phyloP scores from a whole-genome alignment of 2,888 invertebrate genomes.

The Lobophora halterata region DNA sequence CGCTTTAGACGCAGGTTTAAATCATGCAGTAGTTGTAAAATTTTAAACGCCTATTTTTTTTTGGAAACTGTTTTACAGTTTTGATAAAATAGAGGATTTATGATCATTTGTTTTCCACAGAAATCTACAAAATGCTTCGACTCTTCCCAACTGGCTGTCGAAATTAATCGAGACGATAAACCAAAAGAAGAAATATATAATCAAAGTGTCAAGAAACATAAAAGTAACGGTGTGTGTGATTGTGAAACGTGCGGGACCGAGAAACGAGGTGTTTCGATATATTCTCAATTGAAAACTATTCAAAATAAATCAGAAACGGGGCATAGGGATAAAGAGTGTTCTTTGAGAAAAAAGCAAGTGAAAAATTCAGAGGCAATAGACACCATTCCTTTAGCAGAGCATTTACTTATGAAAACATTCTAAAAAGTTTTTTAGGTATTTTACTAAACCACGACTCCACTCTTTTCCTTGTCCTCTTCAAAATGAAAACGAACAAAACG shows the following conservation, averaged over 20 bases:
- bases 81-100: too few relatives aligned
- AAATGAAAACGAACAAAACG: too few relatives aligned
- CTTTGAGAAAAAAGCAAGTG: conserved; percentile 59
- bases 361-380: conserved; percentile 52
- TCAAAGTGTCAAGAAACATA: conserved; percentile 39
- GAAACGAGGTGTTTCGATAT: conserved; percentile 62
- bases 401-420: conserved; percentile 68
- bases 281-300: conserved; percentile 66
- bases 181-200: conserved; percentile 29
- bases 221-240: too few relatives aligned
- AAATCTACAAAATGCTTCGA: conserved; percentile 72
- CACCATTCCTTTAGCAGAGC: conserved; percentile 60
- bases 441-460: not conserved
- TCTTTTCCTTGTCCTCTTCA: too few relatives aligned
- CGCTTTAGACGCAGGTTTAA: too few relatives aligned
- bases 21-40: too few relatives aligned
- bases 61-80: too few relatives aligned
- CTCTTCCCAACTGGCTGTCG: conserved; percentile 59
- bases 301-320: conserved; percentile 72
- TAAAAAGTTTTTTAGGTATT: conserved; percentile 32
- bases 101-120: conserved; percentile 38
- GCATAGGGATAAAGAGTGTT: conserved; percentile 65
- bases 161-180: conserved; percentile 18
- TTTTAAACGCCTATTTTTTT: too few relatives aligned
- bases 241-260: conserved; percentile 57